phyloP scores from a whole-genome alignment of 1,140 invertebrate genomes.

The Dufourea novaeangliae region DNA sequence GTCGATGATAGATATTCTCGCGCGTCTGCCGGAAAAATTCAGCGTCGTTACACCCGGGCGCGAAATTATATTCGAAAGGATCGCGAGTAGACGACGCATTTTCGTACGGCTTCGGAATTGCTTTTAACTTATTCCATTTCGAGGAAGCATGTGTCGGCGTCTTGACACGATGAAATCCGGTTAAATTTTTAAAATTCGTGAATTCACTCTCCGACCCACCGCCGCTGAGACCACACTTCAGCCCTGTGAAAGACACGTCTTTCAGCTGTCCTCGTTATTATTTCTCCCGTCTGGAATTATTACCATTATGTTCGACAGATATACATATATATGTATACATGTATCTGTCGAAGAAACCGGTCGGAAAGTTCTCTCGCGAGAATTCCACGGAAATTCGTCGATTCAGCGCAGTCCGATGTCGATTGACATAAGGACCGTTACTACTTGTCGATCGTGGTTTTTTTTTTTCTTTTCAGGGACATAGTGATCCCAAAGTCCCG shows the following conservation, averaged over 20 bases:
- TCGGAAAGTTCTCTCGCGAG: too few relatives aligned
- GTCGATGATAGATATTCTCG: too few relatives aligned
- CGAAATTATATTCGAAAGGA: too few relatives aligned
- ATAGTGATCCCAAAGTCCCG: conserved; percentile 87
- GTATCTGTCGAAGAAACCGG: too few relatives aligned
- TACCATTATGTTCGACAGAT: too few relatives aligned
- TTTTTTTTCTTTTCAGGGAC: conserved; percentile 81
- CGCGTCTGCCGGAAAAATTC: too few relatives aligned
- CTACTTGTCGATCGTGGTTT: conserved; percentile 10
- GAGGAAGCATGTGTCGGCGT: not conserved
- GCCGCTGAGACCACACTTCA: not conserved
- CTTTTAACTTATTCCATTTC: conserved; percentile 6
- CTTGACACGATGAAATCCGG: not conserved
- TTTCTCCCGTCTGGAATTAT: too few relatives aligned
- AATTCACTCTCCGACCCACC: not conserved
- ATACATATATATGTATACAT: too few relatives aligned
- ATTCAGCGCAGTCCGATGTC: not conserved
- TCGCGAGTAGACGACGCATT: too few relatives aligned
- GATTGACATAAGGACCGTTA: not conserved
- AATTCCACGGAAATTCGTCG: not conserved
- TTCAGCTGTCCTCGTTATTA: too few relatives aligned
- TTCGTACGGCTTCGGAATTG: not conserved
- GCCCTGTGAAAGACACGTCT: too few relatives aligned
- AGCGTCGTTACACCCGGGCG: too few relatives aligned
- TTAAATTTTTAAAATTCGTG: not conserved